Conservation (phyloP, 2,113 vertebrate genomes). For the Passer montanus region DNA sequence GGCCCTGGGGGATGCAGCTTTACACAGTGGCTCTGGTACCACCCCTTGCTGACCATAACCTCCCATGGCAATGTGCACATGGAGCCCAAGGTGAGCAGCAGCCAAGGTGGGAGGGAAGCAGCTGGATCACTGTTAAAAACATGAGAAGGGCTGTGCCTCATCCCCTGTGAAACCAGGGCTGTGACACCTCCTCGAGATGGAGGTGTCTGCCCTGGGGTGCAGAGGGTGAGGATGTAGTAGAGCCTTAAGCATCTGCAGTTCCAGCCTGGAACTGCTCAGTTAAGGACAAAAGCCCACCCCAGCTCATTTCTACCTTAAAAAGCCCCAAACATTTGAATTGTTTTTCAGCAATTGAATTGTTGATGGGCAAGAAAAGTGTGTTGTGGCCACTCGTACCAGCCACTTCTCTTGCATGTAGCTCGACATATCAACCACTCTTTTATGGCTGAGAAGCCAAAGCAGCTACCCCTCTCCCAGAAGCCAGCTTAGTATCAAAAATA, state of each 20-base stretch:
- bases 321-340: neutral
- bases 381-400: neutral
- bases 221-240: rapidly evolving
- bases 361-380: neutral
- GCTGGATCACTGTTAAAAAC: neutral
- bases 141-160: neutral
- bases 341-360: neutral
- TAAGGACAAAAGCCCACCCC: neutral
- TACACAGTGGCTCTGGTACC: neutral
- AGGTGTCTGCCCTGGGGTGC: too few species aligned
- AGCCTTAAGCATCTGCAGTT: rapidly evolving
- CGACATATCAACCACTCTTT: neutral
- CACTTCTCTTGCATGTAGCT: neutral
- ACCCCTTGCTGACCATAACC: neutral
- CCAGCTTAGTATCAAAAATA: neutral
- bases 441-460: neutral
- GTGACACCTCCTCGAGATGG: rapidly evolving
- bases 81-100: neutral
- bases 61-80: rapidly evolving
- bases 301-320: neutral
- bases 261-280: neutral
- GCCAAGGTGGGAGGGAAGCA: neutral
- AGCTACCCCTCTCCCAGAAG: neutral
- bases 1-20: neutral
- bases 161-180: neutral